A percentile compares a stretch with the other conserved stretches of the same genome.
These are phyloP conservation scores for Pheucticus melanocephalus DNA, from an alignment of 2,113 vertebrate species.

Conservation along the genomic window DNA sequence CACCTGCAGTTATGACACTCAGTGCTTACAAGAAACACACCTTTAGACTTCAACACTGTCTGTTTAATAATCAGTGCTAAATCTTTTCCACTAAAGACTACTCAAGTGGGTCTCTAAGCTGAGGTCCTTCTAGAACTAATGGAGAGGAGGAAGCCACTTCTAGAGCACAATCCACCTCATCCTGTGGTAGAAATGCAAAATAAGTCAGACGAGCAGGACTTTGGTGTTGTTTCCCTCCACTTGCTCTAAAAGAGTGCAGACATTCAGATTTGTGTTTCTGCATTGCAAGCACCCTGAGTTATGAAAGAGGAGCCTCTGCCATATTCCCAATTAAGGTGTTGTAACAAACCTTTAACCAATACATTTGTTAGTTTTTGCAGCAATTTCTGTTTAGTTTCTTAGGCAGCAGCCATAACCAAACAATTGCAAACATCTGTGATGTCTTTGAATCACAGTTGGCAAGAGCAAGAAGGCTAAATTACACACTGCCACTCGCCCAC, in stretches of 20 bases:
- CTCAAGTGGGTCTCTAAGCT: neutral
- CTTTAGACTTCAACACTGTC: neutral
- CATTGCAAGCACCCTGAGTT: neutral
- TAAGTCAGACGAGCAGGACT: neutral
- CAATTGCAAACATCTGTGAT: neutral
- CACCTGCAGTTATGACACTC: neutral
- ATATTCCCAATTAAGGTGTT: neutral
- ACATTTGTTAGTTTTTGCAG: neutral
- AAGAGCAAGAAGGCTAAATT: neutral
- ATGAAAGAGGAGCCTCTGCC: neutral
- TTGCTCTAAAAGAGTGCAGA: neutral
- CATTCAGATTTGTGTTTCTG: neutral
- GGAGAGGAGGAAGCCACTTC: neutral
- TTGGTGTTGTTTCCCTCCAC: neutral
- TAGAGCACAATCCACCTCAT: neutral
- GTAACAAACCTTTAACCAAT: neutral
- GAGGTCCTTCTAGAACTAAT: neutral
- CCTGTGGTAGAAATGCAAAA: neutral
- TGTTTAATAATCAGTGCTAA: neutral
- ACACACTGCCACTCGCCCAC: neutral
- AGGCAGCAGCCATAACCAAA: neutral
- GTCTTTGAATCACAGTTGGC: neutral
- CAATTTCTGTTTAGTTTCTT: slow-evolving; percentile 10
- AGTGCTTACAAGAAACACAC: accelerated
- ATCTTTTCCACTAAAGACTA: neutral